phyloP scores from a whole-genome alignment of 2,888 invertebrate species.

The Pandemis corylana region DNA sequence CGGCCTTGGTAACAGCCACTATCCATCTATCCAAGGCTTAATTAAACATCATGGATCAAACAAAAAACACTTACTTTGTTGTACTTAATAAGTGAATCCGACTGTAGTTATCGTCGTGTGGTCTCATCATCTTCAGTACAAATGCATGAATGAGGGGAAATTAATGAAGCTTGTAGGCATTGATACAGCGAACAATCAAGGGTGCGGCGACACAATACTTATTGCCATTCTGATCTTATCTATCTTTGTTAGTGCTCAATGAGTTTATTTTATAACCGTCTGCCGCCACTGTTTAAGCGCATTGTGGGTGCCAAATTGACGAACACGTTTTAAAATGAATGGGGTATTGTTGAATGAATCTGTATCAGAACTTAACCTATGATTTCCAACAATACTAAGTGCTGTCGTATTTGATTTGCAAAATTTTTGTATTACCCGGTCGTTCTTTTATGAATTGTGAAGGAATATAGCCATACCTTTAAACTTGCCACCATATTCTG shows the following conservation, averaged over 20 bases:
- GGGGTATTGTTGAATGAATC: conserved; percentile 2
- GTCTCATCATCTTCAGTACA: conserved; percentile 9
- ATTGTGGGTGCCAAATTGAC: conserved; percentile 35
- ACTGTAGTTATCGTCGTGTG: neutral
- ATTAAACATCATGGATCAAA: no score
- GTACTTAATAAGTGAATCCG: no score
- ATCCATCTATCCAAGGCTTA: no score
- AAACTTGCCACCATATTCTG: no score
- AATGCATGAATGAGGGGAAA: conserved; percentile 23
- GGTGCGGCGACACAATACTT: conserved; percentile 41
- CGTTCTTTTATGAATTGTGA: neutral
- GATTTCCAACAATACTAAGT: neutral
- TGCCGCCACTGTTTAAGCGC: conserved; percentile 40
- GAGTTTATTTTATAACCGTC: conserved; percentile 38
- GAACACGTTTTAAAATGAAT: conserved; percentile 8
- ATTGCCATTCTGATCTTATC: conserved; percentile 39
- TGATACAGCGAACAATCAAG: conserved; percentile 41
- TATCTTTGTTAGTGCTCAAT: conserved; percentile 42
- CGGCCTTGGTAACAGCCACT: no score
- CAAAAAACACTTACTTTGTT: no score
- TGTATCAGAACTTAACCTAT: neutral
- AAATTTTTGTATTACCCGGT: neutral
- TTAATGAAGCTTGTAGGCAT: conserved; percentile 41
- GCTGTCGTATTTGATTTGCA: neutral
- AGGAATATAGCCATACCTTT: neutral